Base-by-base conservation (phyloP, 2,888 invertebrate genomes). In the Polymixis lichenea region DNA sequence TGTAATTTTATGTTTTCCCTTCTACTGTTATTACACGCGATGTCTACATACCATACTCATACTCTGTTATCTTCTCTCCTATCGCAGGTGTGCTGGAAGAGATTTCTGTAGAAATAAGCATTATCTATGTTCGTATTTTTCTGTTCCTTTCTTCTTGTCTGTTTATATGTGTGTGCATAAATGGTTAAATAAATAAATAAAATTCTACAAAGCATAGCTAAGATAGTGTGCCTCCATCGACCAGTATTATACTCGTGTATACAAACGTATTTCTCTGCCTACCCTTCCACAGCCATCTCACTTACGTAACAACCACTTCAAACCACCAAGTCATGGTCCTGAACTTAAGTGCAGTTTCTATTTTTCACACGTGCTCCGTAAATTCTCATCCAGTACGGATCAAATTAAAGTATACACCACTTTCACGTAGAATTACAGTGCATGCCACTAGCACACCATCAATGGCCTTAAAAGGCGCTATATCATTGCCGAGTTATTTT, bases 401-500 rank as follows among this genome's bases (percentile, higher is more conserved):
- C 89, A 91, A 89, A 89, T 87, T 89, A 89, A 90, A 87, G 87
- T 88, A 84, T 86, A 89, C 86, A 86, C 76, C 72, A 87, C 86
- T 87, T 87, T 88, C 83, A 77, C 86, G 78, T 80, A 75, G 84
- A 88, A 91, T 91, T 90, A 89, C 87, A 87, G 88, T 80, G 85
- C 83, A 85, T 76, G 77, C 66, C 78, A 84, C 74, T 60, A 76
- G 76, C 77, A 74, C 83, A 78, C 75, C 84, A 81, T 83, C 83
- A 78, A 66, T 62, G 67, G 67, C 84, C 86, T 85, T 87, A 88
- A 89, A 84, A 87, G 90, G 86, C 77, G 75, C 72, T 86, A 86
- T 90, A 91, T 91, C 89, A 90, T 89, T 89, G 90, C 83, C 74
- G 72, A 84, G 86, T 89, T 87, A 88, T 88, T 89, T 88, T 87